These are phyloP conservation scores for Habrosyne pyritoides DNA, from an alignment of 2,888 invertebrate genomes.

Conservation along the genomic window DNA sequence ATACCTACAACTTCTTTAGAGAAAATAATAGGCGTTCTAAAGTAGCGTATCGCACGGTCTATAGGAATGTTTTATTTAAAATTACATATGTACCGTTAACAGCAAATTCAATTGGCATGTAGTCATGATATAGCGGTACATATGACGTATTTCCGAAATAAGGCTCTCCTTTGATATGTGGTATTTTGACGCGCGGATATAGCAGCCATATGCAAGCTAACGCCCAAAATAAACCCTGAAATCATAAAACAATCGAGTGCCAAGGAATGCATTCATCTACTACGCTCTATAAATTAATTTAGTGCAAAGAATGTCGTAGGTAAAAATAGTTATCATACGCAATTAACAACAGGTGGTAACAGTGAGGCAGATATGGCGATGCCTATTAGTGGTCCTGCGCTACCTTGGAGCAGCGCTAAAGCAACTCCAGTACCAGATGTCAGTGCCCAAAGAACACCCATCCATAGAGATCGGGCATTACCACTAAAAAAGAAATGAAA, in stretches of 20 bases:
- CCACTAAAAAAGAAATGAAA: constrained; percentile 75
- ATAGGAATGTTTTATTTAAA: background rate
- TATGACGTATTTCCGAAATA: constrained; percentile 86
- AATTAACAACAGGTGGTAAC: constrained; percentile 93
- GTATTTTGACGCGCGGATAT: constrained; percentile 87
- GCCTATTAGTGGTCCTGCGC: constrained; percentile 92
- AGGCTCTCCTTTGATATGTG: constrained; percentile 87
- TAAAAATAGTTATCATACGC: constrained; percentile 81
- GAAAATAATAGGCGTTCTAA: too few relatives aligned
- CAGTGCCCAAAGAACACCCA: constrained; percentile 89
- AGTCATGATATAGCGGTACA: constrained; percentile 87
- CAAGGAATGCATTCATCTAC: background rate
- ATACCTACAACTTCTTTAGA: too few relatives aligned
- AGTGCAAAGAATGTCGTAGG: background rate
- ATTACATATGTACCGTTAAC: constrained; percentile 83
- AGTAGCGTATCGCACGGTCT: background rate
- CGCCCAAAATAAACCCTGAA: constrained; percentile 89
- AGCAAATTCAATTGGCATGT: constrained; percentile 90
- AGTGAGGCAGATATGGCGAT: constrained; percentile 95
- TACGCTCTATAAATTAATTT: constrained; percentile 5
- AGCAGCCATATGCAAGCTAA: constrained; percentile 88
- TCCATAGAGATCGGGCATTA: constrained; percentile 88
- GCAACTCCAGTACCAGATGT: constrained; percentile 92
- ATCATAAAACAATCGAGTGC: background rate
- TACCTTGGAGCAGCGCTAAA: constrained; percentile 92